Base-by-base conservation (phyloP, 2,797 vertebrate genomes). In the Hippoglossus hippoglossus region DNA sequence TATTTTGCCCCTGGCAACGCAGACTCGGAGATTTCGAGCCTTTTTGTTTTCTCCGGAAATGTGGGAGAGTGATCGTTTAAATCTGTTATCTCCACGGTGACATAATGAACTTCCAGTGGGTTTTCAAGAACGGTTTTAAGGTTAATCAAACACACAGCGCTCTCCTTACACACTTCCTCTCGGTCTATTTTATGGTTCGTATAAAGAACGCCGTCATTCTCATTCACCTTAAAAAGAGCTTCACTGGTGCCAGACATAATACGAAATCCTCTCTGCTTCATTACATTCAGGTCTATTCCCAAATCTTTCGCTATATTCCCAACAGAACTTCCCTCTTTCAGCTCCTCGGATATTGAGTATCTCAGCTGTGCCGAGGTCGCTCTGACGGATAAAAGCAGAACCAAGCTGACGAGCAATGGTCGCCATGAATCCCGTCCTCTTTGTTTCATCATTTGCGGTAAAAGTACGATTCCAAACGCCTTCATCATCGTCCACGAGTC, bases 241-340 rank as follows among this genome's bases (percentile, higher is more conserved):
- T 90, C 85, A 3, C 67, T 55, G 1, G 82, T 68, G 18, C 82
- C 71, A 0, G 87, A 36, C 41, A 92, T 79, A 13, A 92, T 85
- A 13, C 90, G 92, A 79, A 94, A 94, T 52, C 87, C 84, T 50
- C 94, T 87, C 15, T 86, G 84, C 60, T 89, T 92, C 75, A 95
- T 80, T 13, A 90, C 67, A 3, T 31, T 73, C 19, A 87, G 26
- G 18, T 94, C 89, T 50, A 95, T 71, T 39, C 91, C 93, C 58
- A 95, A 68, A 82, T 95, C 95, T 65, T 94, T 94, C 0, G 93
- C 92, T 39, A 95, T 73, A 79, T 92, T 93, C 0, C 95, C 94
- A 49, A 95, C 92, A 52, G 93, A 77, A 47, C 90, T 89, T 24
- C 93, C 94, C 49, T 93, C 92, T 34, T 88, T 86, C 6, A 92